These are phyloP conservation scores for Anas bahamensis DNA, from an alignment of 2,797 vertebrate genomes.

Conservation along the genomic window DNA sequence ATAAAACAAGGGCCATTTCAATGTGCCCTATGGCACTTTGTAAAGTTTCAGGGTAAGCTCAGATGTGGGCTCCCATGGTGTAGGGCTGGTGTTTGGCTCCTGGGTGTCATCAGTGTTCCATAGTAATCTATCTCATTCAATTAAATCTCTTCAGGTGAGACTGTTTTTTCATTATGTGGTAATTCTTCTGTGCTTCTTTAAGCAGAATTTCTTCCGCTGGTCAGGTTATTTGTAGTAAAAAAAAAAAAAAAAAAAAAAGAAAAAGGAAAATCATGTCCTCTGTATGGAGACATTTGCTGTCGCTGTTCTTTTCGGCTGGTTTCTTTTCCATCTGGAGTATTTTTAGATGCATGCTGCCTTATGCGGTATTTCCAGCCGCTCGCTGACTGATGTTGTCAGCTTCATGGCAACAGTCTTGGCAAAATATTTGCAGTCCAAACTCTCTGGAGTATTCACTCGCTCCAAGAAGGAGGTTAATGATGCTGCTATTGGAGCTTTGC, in stretches of 20 bases:
- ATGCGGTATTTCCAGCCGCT: not conserved
- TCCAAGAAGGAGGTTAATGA: slow-evolving; percentile 6
- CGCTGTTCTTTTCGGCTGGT: not conserved
- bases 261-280: not conserved
- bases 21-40: not conserved
- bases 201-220: not conserved
- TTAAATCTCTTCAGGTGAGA: not conserved
- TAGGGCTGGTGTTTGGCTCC: not conserved
- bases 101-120: not conserved
- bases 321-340: slow-evolving; percentile 25
- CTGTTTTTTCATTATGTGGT: not conserved
- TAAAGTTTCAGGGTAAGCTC: not conserved
- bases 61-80: fast-evolving
- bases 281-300: not conserved
- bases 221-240: not conserved
- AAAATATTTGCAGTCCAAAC: slow-evolving; percentile 32
- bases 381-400: slow-evolving; percentile 21
- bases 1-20: not conserved
- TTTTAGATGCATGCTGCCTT: not conserved
- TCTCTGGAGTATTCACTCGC: not conserved
- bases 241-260: not conserved
- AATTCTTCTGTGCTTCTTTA: not conserved
- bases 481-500: not conserved
- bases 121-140: not conserved
- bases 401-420: slow-evolving; percentile 22